phyloP scores from a whole-genome alignment of 2,888 invertebrate species.

The Aproaerema taeniolella region DNA sequence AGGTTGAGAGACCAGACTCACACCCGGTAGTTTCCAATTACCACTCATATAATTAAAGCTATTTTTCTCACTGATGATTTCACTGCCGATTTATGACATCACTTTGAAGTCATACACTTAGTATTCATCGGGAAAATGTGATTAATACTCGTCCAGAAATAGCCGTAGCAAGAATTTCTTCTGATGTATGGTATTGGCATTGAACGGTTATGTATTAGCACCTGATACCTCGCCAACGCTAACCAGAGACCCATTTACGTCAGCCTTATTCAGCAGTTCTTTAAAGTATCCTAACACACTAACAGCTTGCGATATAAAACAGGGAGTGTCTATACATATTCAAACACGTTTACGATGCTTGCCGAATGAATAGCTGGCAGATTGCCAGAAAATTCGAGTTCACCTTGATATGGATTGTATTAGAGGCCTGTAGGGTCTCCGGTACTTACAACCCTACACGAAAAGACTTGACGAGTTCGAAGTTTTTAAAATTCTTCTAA shows the following conservation, averaged over 20 bases:
- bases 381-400: conserved; percentile 30
- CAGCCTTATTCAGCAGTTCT: background rate
- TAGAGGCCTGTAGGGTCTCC: too few relatives aligned
- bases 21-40: conserved; percentile 2
- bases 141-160: background rate
- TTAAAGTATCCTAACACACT: conserved; percentile 11
- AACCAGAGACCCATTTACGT: too few relatives aligned
- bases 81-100: conserved; percentile 1
- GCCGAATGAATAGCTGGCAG: conserved; percentile 27
- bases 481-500: too few relatives aligned
- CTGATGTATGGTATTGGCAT: background rate
- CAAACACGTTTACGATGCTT: conserved; percentile 25
- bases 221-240: background rate
- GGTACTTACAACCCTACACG: too few relatives aligned
- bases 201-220: background rate
- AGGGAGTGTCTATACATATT: conserved; percentile 24
- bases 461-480: too few relatives aligned
- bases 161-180: background rate
- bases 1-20: conserved; percentile 6
- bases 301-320: conserved; percentile 29
- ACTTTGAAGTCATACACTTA: background rate
- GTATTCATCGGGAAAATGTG: too few relatives aligned
- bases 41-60: conserved; percentile 2
- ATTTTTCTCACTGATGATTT: conserved; percentile 1
- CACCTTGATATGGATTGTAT: too few relatives aligned